Percentiles rank a stretch among this genome's conserved stretches.
These are phyloP conservation scores for Drosophila macrothrix DNA, from an alignment of 2,888 invertebrate genomes.

Conservation along the genomic window DNA sequence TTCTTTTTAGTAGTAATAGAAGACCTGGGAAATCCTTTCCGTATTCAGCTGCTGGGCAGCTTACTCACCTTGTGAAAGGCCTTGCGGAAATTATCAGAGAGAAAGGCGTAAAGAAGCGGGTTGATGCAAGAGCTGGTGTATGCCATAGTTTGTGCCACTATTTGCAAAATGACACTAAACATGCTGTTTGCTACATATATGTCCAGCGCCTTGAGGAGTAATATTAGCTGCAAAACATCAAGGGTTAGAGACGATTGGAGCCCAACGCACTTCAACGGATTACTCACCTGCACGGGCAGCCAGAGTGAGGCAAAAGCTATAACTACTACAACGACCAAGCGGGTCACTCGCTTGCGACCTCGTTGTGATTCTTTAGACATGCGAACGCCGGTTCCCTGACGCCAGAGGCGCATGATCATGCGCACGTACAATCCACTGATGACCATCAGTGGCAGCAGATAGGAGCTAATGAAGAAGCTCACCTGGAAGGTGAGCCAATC, in stretches of 20 bases:
- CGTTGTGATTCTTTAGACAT: conserved; percentile 91
- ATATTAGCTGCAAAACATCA: conserved; percentile 88
- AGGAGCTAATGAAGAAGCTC: conserved; percentile 93
- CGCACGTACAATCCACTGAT: conserved; percentile 95
- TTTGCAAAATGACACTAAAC: conserved; percentile 89
- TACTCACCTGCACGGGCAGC: conserved; percentile 94
- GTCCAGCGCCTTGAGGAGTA: conserved; percentile 90
- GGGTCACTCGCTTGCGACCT: conserved; percentile 94
- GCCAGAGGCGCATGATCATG: conserved; percentile 95
- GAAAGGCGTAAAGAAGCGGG: conserved; percentile 96
- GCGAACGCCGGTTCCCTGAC: conserved; percentile 91
- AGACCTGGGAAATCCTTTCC: neutral
- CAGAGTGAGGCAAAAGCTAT: conserved; percentile 97
- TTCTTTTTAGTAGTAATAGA: neutral
- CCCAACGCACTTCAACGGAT: too few species aligned
- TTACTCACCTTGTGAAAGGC: conserved; percentile 89
- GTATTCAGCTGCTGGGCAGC: neutral
- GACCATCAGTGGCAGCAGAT: conserved; percentile 93
- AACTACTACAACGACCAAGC: conserved; percentile 95
- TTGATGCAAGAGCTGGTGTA: conserved; percentile 98
- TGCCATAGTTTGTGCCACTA: conserved; percentile 91
- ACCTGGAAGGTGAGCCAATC: conserved; percentile 87
- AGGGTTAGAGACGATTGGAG: neutral
- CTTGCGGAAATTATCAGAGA: conserved; percentile 96
- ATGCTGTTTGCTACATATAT: conserved; percentile 85